These are phyloP conservation scores for Belonocnema kinseyi DNA, from an alignment of 1,140 invertebrate species.

Conservation along the genomic window DNA sequence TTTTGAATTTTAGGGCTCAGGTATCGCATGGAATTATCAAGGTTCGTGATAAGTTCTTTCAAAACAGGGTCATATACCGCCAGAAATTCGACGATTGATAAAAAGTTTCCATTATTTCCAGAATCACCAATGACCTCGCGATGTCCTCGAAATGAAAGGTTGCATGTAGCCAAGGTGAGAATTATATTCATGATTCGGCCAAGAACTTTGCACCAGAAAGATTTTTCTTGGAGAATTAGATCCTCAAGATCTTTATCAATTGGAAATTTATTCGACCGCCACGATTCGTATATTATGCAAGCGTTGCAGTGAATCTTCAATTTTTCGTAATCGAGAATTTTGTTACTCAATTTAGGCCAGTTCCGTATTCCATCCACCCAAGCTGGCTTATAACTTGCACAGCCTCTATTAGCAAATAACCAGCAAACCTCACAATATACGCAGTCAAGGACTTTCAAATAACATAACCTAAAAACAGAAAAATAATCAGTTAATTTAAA, in stretches of 20 bases:
- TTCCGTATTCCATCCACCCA: slow-evolving; percentile 40
- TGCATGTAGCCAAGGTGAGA: background rate
- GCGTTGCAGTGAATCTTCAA: slow-evolving; percentile 49
- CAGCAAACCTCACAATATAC: slow-evolving; percentile 42
- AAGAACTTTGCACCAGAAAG: background rate
- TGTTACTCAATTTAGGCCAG: slow-evolving; percentile 41
- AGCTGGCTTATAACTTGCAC: background rate
- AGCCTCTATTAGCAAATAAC: background rate
- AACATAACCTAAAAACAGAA: too few species aligned
- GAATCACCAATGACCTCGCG: slow-evolving; percentile 38
- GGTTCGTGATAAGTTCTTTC: slow-evolving; percentile 39
- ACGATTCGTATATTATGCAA: slow-evolving; percentile 51
- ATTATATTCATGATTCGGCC: too few species aligned
- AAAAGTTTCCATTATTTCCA: slow-evolving; percentile 47
- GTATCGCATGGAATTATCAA: slow-evolving; percentile 40
- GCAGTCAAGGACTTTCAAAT: slow-evolving; percentile 35
- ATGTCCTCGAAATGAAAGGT: slow-evolving; percentile 34
- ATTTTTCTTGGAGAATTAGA: slow-evolving; percentile 42
- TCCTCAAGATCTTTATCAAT: slow-evolving; percentile 51
- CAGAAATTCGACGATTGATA: too few species aligned
- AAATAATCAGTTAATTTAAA: too few species aligned
- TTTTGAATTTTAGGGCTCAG: slow-evolving; percentile 50
- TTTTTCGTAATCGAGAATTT: slow-evolving; percentile 41
- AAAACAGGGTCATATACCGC: slow-evolving; percentile 43
- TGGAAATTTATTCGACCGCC: slow-evolving; percentile 51